Evolutionary conservation across 2,888 invertebrate genomes (phyloP).

Genomic region (Platynereis dumerilii): DNA sequence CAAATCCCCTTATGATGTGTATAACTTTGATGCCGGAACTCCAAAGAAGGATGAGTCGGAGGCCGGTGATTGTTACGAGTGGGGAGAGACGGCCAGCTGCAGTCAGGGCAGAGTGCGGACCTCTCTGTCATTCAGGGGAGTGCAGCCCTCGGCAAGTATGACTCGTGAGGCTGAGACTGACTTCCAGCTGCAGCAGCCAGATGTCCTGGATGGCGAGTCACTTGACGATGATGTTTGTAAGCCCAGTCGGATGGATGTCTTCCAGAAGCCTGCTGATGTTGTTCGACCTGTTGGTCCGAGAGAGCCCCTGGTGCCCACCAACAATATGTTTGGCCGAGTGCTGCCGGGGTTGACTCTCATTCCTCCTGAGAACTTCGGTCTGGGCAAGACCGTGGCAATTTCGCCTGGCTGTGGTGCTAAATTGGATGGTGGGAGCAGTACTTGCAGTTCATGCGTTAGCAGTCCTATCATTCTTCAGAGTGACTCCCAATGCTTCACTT

Average conservation of each 20-base stretch:
- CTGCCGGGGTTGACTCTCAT: conserved; percentile 25
- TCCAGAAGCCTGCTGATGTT: conserved; percentile 22
- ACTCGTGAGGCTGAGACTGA: conserved; percentile 18
- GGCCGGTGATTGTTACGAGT: conserved; percentile 24
- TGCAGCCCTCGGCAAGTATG: conserved; percentile 30
- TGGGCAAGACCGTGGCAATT: conserved; percentile 27
- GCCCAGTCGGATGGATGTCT: conserved; percentile 10
- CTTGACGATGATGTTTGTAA: conserved; percentile 14
- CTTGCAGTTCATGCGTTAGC: conserved; percentile 66
- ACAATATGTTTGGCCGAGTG: conserved; percentile 10
- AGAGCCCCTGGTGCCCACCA: conserved; percentile 11
- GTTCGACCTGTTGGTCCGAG: neutral
- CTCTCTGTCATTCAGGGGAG: conserved; percentile 30
- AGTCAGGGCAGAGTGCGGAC: conserved; percentile 25
- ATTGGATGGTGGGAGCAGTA: conserved; percentile 63
- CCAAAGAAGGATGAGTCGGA: conserved; percentile 36
- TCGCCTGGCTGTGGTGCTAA: conserved; percentile 33
- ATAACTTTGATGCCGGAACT: conserved; percentile 38
- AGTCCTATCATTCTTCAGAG: conserved; percentile 58
- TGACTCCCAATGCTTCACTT: conserved; percentile 59
- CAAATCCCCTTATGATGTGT: conserved; percentile 32
- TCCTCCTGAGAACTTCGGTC: conserved; percentile 22
- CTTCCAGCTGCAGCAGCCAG: conserved; percentile 27
- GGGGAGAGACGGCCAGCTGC: conserved; percentile 20
- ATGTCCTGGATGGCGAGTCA: conserved; percentile 12